phyloP scores from a whole-genome alignment of 2,113 vertebrate species.

The Mustelus asterias region DNA sequence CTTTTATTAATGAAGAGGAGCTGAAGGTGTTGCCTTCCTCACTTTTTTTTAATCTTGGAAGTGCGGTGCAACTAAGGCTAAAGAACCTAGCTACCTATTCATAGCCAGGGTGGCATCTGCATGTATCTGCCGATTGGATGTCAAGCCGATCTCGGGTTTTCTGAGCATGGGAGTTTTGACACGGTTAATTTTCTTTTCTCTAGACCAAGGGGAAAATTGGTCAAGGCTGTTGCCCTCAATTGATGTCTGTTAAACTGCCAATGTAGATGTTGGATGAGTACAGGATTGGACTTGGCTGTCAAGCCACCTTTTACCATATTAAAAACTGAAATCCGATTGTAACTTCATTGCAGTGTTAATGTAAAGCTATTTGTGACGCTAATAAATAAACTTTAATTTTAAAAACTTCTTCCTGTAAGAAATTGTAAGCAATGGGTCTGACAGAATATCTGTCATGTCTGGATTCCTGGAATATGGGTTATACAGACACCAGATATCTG shows the following conservation, averaged over 20 bases:
- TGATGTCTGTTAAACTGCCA: neutral
- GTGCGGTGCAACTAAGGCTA: neutral
- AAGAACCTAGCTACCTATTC: neutral
- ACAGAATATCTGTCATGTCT: neutral
- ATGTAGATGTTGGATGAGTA: neutral
- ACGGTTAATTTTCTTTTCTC: neutral
- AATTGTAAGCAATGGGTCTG: neutral
- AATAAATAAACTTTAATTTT: no score
- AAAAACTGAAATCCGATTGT: neutral
- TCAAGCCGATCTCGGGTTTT: neutral
- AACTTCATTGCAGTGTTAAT: no score
- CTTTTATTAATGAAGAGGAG: neutral
- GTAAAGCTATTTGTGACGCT: no score
- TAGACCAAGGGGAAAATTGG: neutral
- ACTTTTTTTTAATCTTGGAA: neutral
- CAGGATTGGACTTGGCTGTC: neutral
- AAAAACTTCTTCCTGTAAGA: no score
- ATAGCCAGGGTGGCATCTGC: neutral
- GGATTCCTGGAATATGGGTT: neutral
- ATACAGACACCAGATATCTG: neutral
- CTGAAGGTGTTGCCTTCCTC: neutral
- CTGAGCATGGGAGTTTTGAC: neutral
- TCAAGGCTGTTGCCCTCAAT: neutral
- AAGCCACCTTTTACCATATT: neutral
- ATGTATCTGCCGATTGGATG: neutral